phyloP scores from a whole-genome alignment of 2,888 invertebrate genomes.

The Hartigia nigra region DNA sequence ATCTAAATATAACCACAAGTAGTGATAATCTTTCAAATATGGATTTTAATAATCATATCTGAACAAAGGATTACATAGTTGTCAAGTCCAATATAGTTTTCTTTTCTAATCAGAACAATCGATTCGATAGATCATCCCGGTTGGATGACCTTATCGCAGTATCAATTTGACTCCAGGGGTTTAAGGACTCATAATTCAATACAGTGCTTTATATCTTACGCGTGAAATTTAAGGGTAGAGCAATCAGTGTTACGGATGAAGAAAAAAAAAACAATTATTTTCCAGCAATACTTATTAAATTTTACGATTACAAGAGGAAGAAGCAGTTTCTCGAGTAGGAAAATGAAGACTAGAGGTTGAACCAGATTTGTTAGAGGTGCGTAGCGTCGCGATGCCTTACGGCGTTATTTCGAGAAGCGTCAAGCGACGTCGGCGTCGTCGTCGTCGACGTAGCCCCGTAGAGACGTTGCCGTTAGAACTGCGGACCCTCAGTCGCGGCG shows the following conservation, averaged over 20 bases:
- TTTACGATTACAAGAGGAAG: not conserved
- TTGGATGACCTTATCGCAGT: not conserved
- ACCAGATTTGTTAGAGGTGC: not conserved
- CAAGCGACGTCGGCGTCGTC: slow-evolving; percentile 24
- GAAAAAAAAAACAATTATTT: not conserved
- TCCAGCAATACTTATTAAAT: not conserved
- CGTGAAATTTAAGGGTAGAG: not conserved
- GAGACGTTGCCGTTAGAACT: not conserved
- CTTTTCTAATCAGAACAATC: not conserved
- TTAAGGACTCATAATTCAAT: not conserved
- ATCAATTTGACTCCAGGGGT: not conserved
- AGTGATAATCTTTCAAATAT: not conserved
- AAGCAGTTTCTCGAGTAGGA: not conserved
- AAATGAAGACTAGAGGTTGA: not conserved
- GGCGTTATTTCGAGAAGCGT: slow-evolving; percentile 45
- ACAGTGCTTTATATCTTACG: not conserved
- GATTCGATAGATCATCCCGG: not conserved
- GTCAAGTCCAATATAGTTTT: not conserved
- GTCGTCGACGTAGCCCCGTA: slow-evolving; percentile 18
- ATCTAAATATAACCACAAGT: not conserved
- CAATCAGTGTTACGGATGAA: not conserved
- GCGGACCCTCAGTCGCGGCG: slow-evolving; percentile 8
- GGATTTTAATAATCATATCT: not conserved
- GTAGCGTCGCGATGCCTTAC: not conserved
- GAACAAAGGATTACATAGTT: not conserved